Conservation (phyloP, 2,888 invertebrate genomes). For the Thera britannica region DNA sequence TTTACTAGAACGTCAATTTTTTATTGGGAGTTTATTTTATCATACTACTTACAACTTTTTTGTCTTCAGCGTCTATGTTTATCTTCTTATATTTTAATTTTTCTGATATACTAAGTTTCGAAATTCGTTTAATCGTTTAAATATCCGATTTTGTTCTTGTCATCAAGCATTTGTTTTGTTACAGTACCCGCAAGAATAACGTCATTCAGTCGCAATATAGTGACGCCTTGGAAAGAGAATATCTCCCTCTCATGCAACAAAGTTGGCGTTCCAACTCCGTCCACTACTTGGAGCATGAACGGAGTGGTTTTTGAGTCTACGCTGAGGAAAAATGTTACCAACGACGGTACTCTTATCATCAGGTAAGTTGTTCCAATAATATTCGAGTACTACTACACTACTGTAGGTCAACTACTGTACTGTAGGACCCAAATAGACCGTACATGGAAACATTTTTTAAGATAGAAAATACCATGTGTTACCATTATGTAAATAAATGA, state of each 20-base stretch:
- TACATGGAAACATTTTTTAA: too few relatives aligned
- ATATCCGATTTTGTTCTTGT: too few relatives aligned
- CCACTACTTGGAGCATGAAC: slow-evolving; percentile 91
- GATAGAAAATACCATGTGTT: neutral
- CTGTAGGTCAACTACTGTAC: too few relatives aligned
- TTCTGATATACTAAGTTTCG: too few relatives aligned
- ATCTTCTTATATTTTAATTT: too few relatives aligned
- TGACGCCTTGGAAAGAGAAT: slow-evolving; percentile 95
- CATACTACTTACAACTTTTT: too few relatives aligned
- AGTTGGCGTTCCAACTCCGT: slow-evolving; percentile 92
- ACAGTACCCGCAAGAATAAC: slow-evolving; percentile 94
- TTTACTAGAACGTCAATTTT: neutral
- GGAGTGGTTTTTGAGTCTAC: slow-evolving; percentile 90
- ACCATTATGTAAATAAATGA: neutral
- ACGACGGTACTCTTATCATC: slow-evolving; percentile 90
- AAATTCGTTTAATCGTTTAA: neutral
- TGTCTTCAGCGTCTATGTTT: neutral
- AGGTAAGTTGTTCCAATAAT: slow-evolving; percentile 67
- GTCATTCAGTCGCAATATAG: slow-evolving; percentile 91
- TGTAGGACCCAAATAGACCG: neutral
- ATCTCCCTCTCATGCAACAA: slow-evolving; percentile 92
- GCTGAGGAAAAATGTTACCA: slow-evolving; percentile 86
- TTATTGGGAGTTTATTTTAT: too few relatives aligned
- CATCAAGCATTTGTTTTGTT: neutral
- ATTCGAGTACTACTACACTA: too few relatives aligned